phyloP scores from a whole-genome alignment of 2,113 vertebrate genomes.

The Recurvirostra avosetta region DNA sequence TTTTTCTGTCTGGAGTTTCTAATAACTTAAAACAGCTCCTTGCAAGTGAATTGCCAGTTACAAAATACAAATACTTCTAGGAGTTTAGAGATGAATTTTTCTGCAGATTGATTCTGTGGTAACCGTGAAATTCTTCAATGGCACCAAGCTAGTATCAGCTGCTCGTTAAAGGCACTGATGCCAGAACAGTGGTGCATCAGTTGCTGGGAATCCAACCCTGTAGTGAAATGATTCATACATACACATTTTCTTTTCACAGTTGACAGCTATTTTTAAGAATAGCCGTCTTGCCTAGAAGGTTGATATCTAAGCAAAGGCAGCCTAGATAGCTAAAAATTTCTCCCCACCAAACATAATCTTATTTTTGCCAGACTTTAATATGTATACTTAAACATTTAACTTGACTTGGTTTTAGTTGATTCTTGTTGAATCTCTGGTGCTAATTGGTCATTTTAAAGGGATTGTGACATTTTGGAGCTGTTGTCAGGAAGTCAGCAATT shows the following conservation, averaged over 20 bases:
- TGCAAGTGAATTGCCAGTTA: not conserved
- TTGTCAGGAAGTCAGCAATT: not conserved
- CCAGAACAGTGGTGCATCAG: slow-evolving; percentile 63
- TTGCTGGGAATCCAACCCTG: slow-evolving; percentile 52
- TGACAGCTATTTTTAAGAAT: slow-evolving; percentile 73
- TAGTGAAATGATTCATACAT: slow-evolving; percentile 62
- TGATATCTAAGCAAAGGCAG: slow-evolving; percentile 58
- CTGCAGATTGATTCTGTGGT: slow-evolving; percentile 52
- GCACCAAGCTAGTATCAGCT: slow-evolving; percentile 64
- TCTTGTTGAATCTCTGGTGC: not conserved
- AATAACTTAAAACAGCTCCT: not conserved
- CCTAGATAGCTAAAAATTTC: slow-evolving; percentile 63
- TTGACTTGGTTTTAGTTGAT: not conserved
- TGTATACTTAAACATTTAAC: not conserved
- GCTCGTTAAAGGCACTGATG: slow-evolving; percentile 53
- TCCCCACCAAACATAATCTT: slow-evolving; percentile 37
- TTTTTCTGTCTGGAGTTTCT: not conserved
- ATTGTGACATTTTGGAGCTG: not conserved
- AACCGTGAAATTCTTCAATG: slow-evolving; percentile 62
- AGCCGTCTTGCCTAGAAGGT: slow-evolving; percentile 59
- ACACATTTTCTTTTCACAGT: slow-evolving; percentile 63
- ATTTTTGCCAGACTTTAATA: slow-evolving; percentile 34
- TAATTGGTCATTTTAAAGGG: not conserved
- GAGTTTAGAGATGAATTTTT: slow-evolving; percentile 27
- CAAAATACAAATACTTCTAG: slow-evolving; percentile 13